phyloP scores from a whole-genome alignment of 2,113 vertebrate species.

The Maccullochella peelii region DNA sequence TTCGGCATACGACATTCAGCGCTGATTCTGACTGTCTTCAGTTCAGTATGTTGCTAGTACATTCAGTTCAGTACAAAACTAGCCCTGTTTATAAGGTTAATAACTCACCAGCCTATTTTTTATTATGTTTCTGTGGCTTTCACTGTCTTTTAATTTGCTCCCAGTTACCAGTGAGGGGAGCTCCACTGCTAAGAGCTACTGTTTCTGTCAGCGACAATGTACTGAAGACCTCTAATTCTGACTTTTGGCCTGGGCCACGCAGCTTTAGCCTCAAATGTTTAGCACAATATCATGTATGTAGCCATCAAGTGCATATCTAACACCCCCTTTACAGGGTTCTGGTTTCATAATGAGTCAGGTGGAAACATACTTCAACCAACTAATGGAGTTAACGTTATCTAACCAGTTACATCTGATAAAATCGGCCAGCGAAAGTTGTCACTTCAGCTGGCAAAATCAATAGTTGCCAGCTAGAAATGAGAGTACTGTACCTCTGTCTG shows the following conservation, averaged over 20 bases:
- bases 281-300: neutral
- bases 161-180: no score
- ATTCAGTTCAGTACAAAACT: no score
- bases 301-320: neutral
- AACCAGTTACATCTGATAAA: neutral
- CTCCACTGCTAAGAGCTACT: no score
- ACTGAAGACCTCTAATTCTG: neutral
- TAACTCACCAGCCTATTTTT: no score
- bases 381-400: neutral
- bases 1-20: no score
- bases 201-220: no score
- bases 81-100: no score
- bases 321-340: neutral
- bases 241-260: neutral
- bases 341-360: neutral
- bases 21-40: no score
- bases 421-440: neutral
- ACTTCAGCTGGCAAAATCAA: neutral
- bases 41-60: no score
- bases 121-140: no score
- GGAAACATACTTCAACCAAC: neutral
- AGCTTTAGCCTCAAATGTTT: neutral
- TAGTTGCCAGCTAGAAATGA: neutral
- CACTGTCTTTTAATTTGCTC: no score
- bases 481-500: neutral